These are phyloP conservation scores for Dissostichus mawsoni DNA, from an alignment of 2,113 vertebrate genomes.

Conservation along the genomic window DNA sequence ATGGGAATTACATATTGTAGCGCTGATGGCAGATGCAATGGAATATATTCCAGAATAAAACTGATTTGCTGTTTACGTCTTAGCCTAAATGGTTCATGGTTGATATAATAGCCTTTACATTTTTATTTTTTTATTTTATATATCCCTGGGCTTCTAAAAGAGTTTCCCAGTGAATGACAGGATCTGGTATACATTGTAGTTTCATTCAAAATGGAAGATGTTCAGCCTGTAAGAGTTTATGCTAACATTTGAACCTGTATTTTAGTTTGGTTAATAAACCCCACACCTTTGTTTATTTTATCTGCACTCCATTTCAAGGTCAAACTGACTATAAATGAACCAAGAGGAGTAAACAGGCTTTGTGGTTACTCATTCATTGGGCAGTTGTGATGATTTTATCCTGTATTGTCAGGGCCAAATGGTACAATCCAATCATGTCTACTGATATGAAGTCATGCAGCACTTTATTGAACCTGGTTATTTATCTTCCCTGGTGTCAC, in stretches of 20 bases:
- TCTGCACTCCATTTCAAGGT: neutral
- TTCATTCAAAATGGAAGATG: neutral
- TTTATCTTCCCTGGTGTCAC: neutral
- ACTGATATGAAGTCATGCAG: neutral
- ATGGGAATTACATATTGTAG: neutral
- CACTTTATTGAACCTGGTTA: neutral
- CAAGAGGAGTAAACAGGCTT: neutral
- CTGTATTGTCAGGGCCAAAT: neutral
- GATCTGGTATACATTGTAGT: neutral
- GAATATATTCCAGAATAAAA: neutral
- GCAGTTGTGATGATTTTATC: neutral
- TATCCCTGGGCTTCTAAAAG: neutral
- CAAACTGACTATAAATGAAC: neutral
- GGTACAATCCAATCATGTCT: neutral
- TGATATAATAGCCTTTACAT: neutral
- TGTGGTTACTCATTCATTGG: neutral
- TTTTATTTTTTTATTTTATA: no score
- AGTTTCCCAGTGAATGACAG: neutral
- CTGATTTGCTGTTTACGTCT: neutral
- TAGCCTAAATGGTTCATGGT: neutral
- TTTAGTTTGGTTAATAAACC: neutral
- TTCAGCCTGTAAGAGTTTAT: neutral
- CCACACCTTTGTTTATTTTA: neutral
- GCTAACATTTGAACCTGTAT: neutral
- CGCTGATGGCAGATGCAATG: neutral